Evolutionary conservation across 1,140 invertebrate species (phyloP).

Genomic region (Monomorium pharaonis): DNA sequence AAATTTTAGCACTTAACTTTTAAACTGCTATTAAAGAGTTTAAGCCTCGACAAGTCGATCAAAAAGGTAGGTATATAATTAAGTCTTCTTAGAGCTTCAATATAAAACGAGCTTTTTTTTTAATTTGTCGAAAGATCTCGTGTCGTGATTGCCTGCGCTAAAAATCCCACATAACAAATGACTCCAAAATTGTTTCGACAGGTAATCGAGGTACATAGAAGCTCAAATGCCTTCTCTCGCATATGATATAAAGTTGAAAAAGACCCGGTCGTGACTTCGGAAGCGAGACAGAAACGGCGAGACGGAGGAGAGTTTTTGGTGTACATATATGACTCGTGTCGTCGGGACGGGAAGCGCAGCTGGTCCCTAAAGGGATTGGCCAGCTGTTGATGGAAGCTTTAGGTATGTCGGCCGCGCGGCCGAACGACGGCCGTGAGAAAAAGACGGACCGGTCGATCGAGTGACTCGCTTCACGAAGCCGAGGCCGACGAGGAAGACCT

Average conservation of each 20-base stretch:
- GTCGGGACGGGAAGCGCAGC: constrained; percentile 74
- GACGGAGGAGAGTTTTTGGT: constrained; percentile 49
- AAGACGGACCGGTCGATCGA: constrained; percentile 66
- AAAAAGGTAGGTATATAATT: background rate
- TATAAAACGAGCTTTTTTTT: background rate
- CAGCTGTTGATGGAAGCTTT: constrained; percentile 81
- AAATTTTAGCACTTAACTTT: background rate
- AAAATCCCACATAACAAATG: background rate
- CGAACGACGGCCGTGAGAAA: constrained; percentile 77
- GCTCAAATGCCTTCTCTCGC: background rate
- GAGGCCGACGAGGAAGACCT: constrained; percentile 72
- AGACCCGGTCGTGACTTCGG: background rate
- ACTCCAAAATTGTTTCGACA: background rate
- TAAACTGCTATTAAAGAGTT: background rate
- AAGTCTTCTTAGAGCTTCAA: background rate
- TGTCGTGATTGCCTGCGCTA: background rate
- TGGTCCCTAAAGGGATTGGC: constrained; percentile 77
- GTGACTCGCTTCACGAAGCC: constrained; percentile 66
- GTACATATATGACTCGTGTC: constrained; percentile 65
- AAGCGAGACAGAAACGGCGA: background rate
- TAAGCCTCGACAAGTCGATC: background rate
- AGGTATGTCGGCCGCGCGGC: constrained; percentile 71
- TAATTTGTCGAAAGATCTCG: background rate
- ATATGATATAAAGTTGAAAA: background rate
- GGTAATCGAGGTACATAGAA: background rate